A percentile compares a stretch with the other conserved stretches of the same genome.
Evolutionary conservation across 2,888 invertebrate genomes (phyloP).

Genomic region (Lysandra coridon): DNA sequence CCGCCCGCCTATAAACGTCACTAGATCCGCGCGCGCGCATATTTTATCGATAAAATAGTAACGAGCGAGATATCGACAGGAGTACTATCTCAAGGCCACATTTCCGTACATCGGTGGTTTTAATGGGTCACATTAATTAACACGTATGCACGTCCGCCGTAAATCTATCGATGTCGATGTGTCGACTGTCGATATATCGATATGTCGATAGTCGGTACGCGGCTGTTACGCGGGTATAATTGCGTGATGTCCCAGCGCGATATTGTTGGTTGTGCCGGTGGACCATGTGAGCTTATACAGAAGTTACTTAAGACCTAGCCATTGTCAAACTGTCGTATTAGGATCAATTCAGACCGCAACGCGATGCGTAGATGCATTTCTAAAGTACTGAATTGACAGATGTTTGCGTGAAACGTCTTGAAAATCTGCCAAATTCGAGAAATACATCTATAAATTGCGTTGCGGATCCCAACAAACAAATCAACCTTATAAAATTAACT

Average conservation of each 20-base stretch:
- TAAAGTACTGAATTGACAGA: no score
- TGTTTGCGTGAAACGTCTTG: no score
- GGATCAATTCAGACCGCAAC: no score
- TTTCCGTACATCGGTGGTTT: conserved; percentile 44
- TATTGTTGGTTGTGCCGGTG: conserved; percentile 43
- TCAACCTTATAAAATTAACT: no score
- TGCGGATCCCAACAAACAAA: no score
- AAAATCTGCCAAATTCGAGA: no score
- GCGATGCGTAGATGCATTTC: no score
- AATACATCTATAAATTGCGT: no score
- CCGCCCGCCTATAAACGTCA: conserved; percentile 22
- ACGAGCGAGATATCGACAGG: conserved; percentile 41
- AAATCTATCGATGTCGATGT: conserved; percentile 63
- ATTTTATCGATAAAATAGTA: conserved; percentile 38
- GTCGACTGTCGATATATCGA: conserved; percentile 57
- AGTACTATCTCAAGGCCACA: conserved; percentile 44
- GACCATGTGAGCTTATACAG: conserved; percentile 2
- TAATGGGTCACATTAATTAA: conserved; percentile 66
- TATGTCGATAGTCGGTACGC: conserved; percentile 41
- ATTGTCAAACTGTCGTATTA: background rate
- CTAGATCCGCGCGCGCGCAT: conserved; percentile 16
- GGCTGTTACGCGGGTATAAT: conserved; percentile 49
- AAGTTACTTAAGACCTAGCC: background rate
- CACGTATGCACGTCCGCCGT: conserved; percentile 64
- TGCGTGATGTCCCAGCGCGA: conserved; percentile 53